Evolutionary conservation across 2,797 vertebrate species (phyloP), one percentile per base, ranked within the genome.

Genomic region (Tokudaia muenninki): DNA sequence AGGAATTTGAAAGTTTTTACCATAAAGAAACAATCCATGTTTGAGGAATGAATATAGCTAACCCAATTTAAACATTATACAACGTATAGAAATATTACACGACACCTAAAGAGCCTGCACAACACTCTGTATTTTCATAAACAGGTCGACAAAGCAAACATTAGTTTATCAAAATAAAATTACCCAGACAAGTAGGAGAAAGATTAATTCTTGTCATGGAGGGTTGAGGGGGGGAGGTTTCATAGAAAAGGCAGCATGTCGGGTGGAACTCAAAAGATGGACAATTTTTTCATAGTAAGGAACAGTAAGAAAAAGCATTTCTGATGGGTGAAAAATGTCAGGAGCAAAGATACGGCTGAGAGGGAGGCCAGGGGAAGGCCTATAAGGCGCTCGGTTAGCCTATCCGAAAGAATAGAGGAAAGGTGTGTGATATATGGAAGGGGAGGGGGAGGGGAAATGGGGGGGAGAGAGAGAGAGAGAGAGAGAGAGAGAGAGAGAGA

Each of bases 221-320:
- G 6, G 75, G 26, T 52, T 8, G 2, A 14, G 55, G 55, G 13
- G 79, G 21, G 2, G 5, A 72, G 37, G n/a, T 72, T 93, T 90
- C 16, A 21, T 14, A 22, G 92, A 70, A 90, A 74, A 92, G 41
- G 90, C 29, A 88, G 17, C 14, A 72, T 92, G 94, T 93, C 44
- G 50, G 52, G 78, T 44, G 63, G 44, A 92, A 41, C 9, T 87
- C 52, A 72, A 63, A 44, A 57, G 57, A 79, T 21, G 29, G 82
- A 22, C 34, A 19, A 37, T 61, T 57, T 31, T 93, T 16, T 34
- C 63, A 82, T 4, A 80, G 37, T 92, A 34, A 72, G 37, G 37
- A 94, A 87, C n/a, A 80, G 34, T 2, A 31, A 29, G 2, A 78
- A 37, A 79, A 81, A 41, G 14, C 67, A 67, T n/a, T 77, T 44